Evolutionary conservation across 2,888 invertebrate genomes (phyloP), one percentile per base, ranked within the genome.

Genomic region (Tenthredo distinguenda): DNA sequence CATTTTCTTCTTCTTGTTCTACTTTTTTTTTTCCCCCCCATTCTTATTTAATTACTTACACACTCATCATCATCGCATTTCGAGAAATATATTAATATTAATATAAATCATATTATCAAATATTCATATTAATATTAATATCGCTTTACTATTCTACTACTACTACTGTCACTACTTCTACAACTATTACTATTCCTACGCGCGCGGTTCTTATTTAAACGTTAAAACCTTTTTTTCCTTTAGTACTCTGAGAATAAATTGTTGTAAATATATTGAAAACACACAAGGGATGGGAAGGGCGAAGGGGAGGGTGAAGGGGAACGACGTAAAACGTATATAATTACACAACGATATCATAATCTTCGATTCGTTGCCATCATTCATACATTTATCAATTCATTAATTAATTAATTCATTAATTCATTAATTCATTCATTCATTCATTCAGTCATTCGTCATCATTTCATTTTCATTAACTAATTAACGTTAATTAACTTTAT

Each of bases 11-110:
- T 55, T 55, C n/a, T 18, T n/a, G 1, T 55, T 55, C 6, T 55
- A 0, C n/a, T n/a, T 50, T 50, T 50, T 77, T 87, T 90, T 86
- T 86, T 89, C 47, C 12, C 15, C 15, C 3, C 12, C 12, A 47
- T 47, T 47, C 47, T 31, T 85, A 26, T n/a, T 71, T 18, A 34
- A 37, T 43, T 85, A 72, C 58, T 85, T 85, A 76, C 68, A 84
- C 50, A 37, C 58, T 62, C 40, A 76, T 68, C 40, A 47, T 62
- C 40, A 15, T 58, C 40, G 12, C 55, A 79, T n/a, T 55, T 6
- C 34, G 55, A 18, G 34, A 83, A n/a, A 83, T 18, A 71, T 83
- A 72, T 15, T 76, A 31, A 76, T 47, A 43, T 47, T 47, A 76
- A 74, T 37, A 74, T 74, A 34, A 40, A 26, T 43, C 84, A 86